These are phyloP conservation scores for Siniperca scherzeri DNA, from an alignment of 2,797 vertebrate species.

Conservation along the genomic window DNA sequence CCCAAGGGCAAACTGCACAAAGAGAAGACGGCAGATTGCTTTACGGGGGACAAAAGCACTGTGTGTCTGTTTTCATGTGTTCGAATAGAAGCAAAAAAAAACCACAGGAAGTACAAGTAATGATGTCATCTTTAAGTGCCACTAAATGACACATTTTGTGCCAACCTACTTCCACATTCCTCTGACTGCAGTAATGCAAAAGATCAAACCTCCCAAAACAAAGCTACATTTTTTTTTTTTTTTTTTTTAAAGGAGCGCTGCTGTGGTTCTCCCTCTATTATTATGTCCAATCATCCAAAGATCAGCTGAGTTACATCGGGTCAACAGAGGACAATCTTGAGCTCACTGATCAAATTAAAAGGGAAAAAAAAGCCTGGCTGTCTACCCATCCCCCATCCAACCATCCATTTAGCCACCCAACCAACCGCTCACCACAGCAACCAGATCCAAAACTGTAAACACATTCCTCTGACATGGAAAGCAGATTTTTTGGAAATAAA, in stretches of 20 bases:
- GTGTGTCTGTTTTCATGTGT: constrained; percentile 4
- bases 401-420: constrained; percentile 43
- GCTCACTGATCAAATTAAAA: constrained; percentile 60
- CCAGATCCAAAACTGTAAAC: constrained; percentile 61
- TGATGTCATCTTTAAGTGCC: constrained; percentile 38
- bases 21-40: constrained; percentile 30
- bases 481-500: constrained; percentile 27
- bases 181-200: constrained; percentile 15
- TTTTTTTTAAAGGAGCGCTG: not conserved
- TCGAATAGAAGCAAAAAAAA: not conserved
- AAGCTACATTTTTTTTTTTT: constrained; percentile 10
- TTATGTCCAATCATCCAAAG: constrained; percentile 19
- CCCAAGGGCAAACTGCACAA: constrained; percentile 56
- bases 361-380: not conserved
- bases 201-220: constrained; percentile 17
- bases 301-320: constrained; percentile 40
- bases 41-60: not conserved
- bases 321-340: constrained; percentile 27
- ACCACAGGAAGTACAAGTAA: constrained; percentile 1
- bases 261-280: not conserved
- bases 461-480: constrained; percentile 65
- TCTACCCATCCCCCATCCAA: constrained; percentile 35
- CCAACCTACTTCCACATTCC: not conserved
- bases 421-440: constrained; percentile 46
- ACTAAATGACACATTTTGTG: not conserved